These are phyloP conservation scores for Cladopsammia gracilis DNA, from an alignment of 64 coral and sea anemone species.

Conservation along the genomic window DNA sequence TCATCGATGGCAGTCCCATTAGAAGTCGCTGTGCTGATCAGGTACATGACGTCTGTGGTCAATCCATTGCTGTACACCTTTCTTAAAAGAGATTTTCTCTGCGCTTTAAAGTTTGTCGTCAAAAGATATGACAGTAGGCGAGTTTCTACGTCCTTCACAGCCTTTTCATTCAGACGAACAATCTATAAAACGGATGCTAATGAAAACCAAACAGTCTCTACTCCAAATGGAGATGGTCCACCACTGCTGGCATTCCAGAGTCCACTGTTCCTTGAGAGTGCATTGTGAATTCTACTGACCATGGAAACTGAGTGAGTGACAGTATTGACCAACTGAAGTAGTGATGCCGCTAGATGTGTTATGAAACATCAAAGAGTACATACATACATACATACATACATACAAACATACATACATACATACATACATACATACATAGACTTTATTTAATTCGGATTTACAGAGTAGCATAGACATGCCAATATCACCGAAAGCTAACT, in stretches of 20 bases:
- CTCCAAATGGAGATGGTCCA: not conserved
- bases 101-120: constrained; percentile 3
- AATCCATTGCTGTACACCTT: constrained; percentile 74
- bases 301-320: not conserved
- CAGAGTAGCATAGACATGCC: too few relatives aligned
- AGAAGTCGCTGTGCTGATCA: constrained; percentile 4
- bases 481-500: too few relatives aligned
- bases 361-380: too few relatives aligned
- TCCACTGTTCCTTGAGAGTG: not conserved
- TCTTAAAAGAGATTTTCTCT: constrained; percentile 60
- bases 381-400: too few relatives aligned
- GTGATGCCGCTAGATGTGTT: too few relatives aligned
- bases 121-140: not conserved
- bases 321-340: too few relatives aligned
- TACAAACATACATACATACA: too few relatives aligned
- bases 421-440: too few relatives aligned
- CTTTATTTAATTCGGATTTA: too few relatives aligned
- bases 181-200: not conserved
- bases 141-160: not conserved
- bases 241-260: not conserved
- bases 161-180: not conserved
- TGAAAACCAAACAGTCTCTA: not conserved
- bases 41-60: constrained; percentile 43
- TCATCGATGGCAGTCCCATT: not conserved
- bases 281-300: not conserved